Conservation (phyloP, 2,797 vertebrate genomes). For the Chiroxiphia lanceolata region DNA sequence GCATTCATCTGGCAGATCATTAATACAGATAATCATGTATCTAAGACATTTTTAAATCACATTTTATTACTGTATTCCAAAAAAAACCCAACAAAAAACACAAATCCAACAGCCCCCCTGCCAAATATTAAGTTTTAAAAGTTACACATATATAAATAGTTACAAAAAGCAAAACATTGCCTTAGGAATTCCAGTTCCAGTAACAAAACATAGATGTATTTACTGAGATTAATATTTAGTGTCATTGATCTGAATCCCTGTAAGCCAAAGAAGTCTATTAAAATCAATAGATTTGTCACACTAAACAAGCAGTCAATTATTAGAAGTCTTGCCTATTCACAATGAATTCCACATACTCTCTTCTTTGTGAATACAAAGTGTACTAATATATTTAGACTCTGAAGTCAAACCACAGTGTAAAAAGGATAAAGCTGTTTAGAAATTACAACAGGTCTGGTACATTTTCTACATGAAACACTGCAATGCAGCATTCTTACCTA, state of each 20-base stretch:
- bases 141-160: constrained; percentile 3
- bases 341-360: neutral
- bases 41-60: neutral
- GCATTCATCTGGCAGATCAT: neutral
- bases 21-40: no score
- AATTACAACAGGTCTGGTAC: neutral
- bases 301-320: neutral
- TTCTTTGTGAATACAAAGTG: constrained; percentile 10
- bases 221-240: neutral
- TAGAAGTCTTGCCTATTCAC: neutral
- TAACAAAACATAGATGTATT: neutral
- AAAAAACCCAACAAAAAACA: neutral
- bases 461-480: neutral
- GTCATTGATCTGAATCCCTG: neutral
- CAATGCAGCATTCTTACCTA: neutral
- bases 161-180: constrained; percentile 28
- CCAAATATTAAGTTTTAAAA: constrained; percentile 3
- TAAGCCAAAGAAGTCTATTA: neutral
- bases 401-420: neutral
- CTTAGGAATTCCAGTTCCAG: constrained; percentile 10
- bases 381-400: neutral
- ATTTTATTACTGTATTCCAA: neutral
- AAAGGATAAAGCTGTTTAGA: neutral
- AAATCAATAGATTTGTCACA: neutral
- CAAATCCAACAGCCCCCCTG: neutral